phyloP scores from a whole-genome alignment of 2,797 vertebrate genomes.

The Saxicola maurus region DNA sequence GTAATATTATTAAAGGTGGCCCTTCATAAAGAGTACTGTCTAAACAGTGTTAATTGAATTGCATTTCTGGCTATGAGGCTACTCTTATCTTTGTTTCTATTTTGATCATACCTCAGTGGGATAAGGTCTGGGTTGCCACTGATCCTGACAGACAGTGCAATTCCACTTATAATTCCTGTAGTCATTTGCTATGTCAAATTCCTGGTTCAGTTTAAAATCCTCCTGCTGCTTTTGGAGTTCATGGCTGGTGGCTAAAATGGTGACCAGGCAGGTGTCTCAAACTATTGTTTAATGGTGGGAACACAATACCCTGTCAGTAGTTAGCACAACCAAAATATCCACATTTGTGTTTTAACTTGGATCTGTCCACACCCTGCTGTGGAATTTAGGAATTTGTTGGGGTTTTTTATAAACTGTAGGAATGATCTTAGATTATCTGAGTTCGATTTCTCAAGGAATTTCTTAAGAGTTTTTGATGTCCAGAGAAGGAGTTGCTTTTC shows the following conservation, averaged over 20 bases:
- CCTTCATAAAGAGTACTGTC: neutral
- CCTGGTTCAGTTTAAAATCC: neutral
- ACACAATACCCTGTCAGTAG: neutral
- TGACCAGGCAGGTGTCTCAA: neutral
- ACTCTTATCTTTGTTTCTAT: neutral
- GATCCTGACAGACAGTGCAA: neutral
- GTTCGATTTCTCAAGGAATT: neutral
- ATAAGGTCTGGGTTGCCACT: neutral
- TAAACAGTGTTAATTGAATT: neutral
- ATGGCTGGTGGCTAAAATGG: neutral
- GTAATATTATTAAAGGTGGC: neutral
- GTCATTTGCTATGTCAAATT: neutral
- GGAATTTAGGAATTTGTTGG: neutral
- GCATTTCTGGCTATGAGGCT: neutral
- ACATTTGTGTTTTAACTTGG: neutral
- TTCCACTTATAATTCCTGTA: neutral
- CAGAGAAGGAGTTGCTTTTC: neutral
- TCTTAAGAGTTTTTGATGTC: neutral
- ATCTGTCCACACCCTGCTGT: neutral
- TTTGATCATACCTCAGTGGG: neutral
- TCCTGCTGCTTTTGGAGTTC: neutral
- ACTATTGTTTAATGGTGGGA: neutral
- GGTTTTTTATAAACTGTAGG: neutral
- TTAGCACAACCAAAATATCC: neutral
- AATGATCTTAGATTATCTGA: neutral